Evolutionary conservation across 2,888 invertebrate genomes (phyloP).

Genomic region (Rhaphigaster nebulosa): DNA sequence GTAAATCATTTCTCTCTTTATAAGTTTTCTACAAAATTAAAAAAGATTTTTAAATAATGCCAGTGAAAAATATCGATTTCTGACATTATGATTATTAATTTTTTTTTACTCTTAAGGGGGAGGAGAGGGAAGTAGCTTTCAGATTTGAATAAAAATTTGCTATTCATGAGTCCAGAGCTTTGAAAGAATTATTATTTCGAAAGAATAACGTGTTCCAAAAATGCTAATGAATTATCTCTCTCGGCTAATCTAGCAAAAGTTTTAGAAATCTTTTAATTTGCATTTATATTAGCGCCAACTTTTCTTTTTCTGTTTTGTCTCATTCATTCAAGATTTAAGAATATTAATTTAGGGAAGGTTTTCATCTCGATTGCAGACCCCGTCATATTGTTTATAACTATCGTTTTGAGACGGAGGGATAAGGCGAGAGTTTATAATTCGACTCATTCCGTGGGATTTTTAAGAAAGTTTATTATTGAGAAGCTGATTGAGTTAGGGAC

Average conservation of each 20-base stretch:
- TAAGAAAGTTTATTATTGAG: not conserved
- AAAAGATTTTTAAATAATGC: no score
- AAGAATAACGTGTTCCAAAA: not conserved
- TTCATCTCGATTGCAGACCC: not conserved
- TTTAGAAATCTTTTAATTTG: slow-evolving; percentile 17
- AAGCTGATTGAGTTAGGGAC: not conserved
- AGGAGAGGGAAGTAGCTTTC: not conserved
- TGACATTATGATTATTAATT: not conserved
- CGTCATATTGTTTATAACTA: not conserved
- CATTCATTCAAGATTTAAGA: not conserved
- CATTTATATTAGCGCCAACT: not conserved
- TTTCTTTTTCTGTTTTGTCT: not conserved
- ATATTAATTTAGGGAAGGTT: not conserved
- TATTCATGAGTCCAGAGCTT: not conserved
- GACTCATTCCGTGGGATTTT: not conserved
- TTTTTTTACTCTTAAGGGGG: not conserved
- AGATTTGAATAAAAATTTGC: not conserved
- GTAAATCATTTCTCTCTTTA: no score
- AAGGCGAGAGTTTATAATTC: not conserved
- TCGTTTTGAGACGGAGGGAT: not conserved
- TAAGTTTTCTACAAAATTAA: no score
- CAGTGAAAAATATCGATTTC: no score
- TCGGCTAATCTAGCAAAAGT: not conserved
- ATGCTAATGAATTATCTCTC: not conserved
- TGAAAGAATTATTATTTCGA: slow-evolving; percentile 20